phyloP scores from a whole-genome alignment of 1,140 invertebrate genomes.

The Melanaphis sacchari region DNA sequence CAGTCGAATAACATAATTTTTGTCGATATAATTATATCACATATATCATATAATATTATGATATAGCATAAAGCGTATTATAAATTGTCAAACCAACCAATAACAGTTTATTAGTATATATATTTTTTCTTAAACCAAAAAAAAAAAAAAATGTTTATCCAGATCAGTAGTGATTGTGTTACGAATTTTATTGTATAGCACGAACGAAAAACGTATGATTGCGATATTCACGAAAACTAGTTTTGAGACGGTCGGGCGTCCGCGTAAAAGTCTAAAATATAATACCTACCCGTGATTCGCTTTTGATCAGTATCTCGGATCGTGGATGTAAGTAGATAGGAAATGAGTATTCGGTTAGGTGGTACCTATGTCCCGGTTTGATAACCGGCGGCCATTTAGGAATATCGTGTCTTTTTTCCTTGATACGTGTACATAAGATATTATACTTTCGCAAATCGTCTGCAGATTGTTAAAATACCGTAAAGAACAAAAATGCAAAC shows the following conservation, averaged over 20 bases:
- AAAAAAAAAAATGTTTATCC: neutral
- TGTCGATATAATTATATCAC: neutral
- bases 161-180: neutral
- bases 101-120: neutral
- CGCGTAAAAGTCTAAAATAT: constrained; percentile 3
- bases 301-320: neutral
- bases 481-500: neutral
- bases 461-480: neutral
- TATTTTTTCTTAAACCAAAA: neutral
- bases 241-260: neutral
- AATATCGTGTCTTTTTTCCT: neutral
- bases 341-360: neutral
- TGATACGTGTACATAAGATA: neutral
- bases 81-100: neutral
- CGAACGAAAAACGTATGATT: neutral
- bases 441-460: neutral
- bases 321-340: neutral
- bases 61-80: neutral
- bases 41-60: no score
- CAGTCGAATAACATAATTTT: neutral
- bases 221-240: neutral
- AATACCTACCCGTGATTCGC: neutral
- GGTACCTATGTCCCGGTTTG: neutral
- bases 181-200: neutral
- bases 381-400: neutral